Percentiles rank a stretch among this genome's conserved stretches.
phyloP scores from a whole-genome alignment of 2,888 invertebrate genomes.

The Pachydiplax longipennis region DNA sequence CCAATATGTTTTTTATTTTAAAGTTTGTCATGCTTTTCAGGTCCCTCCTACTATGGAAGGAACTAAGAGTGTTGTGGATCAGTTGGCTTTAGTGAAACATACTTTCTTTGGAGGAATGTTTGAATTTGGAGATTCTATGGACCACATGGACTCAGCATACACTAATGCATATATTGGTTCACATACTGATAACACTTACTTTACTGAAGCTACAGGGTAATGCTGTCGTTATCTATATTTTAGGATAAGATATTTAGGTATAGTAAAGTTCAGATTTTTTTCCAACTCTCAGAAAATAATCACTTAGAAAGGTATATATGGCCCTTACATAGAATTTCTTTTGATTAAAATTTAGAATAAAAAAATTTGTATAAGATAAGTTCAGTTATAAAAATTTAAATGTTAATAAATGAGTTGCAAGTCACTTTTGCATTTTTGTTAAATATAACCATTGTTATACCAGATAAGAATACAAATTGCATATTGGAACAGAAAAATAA shows the following conservation, averaged over 20 bases:
- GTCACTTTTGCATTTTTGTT: no score
- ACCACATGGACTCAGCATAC: conserved; percentile 77
- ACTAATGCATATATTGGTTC: conserved; percentile 71
- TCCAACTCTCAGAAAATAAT: no score
- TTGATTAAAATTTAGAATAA: no score
- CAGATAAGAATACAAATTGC: no score
- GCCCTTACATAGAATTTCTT: no score
- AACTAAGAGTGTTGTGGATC: conserved; percentile 64
- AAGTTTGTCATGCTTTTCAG: conserved; percentile 56
- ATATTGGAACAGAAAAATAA: no score
- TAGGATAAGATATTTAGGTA: background rate
- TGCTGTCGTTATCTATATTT: background rate
- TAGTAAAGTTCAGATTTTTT: no score
- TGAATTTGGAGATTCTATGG: conserved; percentile 67
- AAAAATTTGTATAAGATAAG: no score
- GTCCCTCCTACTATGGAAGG: conserved; percentile 62
- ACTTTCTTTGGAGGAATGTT: conserved; percentile 80
- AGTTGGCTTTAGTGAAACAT: conserved; percentile 70
- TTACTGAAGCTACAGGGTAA: conserved; percentile 76
- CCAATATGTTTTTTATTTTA: conserved; percentile 33
- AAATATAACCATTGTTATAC: no score
- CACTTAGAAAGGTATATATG: no score
- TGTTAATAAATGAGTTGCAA: no score
- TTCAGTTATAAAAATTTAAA: no score
- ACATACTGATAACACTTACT: conserved; percentile 83